Evolutionary conservation across 2,113 vertebrate genomes (phyloP), one percentile per base, ranked within the genome.

Genomic region (Ceuthmochares aereus): DNA sequence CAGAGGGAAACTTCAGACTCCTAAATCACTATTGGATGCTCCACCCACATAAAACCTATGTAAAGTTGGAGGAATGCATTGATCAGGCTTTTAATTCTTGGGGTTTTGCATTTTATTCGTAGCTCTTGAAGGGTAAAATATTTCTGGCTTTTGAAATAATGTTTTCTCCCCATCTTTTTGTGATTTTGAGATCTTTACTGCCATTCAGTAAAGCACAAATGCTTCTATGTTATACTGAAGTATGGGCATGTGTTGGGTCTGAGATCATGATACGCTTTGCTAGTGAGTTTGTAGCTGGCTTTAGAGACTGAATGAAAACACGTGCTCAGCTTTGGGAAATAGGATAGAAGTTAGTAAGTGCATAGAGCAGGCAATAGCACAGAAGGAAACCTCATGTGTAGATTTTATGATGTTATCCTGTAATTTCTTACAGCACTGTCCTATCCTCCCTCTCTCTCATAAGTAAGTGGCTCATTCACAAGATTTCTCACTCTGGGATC

Each of bases 231-330:
- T 66, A 8, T 49, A 51, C 56, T 34, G 63, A 21, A 55, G 29
- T 45, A 4, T 2, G 17, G 74, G 51, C 51, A 70, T 49, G 51
- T 0, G 0, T 20, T 21, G 68, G 37, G 58, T 26, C 85, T 76
- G 74, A 88, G 63, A 23, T 94, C 69, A 81, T 60, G 68, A 51
- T 56, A 60, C 23, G 75, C 76, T 77, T 82, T 89, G 81, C 81
- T 82, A 4, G 21, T 51, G 36, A 51, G 70, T 89, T 73, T 54
- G 54, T 67, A 94, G 72, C 64, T 0, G 12, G 54, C 59, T 78
- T 64, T 83, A 26, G 72, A 78, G 77, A 27, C 87, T 58, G 88
- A 73, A 87, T 23, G 36, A 62, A 87, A 94, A 73, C 88, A 74
- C 4, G 15, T 63, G 83, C 66, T 58, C 25, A 19, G 27, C 42